Base-by-base conservation (phyloP, 2,888 invertebrate species). In the Neoscelio sp. region DNA sequence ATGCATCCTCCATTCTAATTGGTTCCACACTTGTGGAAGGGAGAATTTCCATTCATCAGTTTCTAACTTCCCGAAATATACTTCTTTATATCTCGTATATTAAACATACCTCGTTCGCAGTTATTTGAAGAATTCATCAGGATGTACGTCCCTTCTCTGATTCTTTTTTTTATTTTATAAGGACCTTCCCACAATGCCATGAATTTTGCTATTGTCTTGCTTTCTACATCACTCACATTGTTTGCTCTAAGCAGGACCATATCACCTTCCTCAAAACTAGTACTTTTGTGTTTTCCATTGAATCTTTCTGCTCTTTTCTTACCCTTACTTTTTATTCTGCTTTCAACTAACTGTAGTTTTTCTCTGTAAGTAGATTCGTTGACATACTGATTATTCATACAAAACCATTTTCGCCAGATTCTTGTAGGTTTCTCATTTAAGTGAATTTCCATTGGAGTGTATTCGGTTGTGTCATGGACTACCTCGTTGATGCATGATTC, bases 181-280 rank as follows among this genome's bases (percentile, higher is more conserved):
- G 75, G 71, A 0, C 78, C 71, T 18, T 78, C 78, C n/a, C 65
- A 71, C 0, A 80, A 10, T 0, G 65, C 20, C 42, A 78, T 42
- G 8, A 80, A 78, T 13, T 80, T 80, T 0, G 75, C 54, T 0
- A 35, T 50, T 0, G 50, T 38, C 8, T 77, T 54, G 0, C 33
- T 8, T 3, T 15, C 1, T 0, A 54, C 26, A 13, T 62, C 17
- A 0, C 46, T 70, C 0, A 68, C 56, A 13, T 80, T 78, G 7
- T 42, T 33, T 0, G 71, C 67, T 8, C 50, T 35, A 0, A 76
- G 30, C 0, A 80, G 12, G 0, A 78, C 75, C 2, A 58, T n/a
- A 15, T 80, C 67, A 0, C 50, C 60, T 7, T 28, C 18, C 6
- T 38, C 17, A 10, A 38, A 75, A 0, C 1, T 13, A 0, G 26